phyloP scores from a whole-genome alignment of 1,140 invertebrate genomes.

The Heterodera carotae region DNA sequence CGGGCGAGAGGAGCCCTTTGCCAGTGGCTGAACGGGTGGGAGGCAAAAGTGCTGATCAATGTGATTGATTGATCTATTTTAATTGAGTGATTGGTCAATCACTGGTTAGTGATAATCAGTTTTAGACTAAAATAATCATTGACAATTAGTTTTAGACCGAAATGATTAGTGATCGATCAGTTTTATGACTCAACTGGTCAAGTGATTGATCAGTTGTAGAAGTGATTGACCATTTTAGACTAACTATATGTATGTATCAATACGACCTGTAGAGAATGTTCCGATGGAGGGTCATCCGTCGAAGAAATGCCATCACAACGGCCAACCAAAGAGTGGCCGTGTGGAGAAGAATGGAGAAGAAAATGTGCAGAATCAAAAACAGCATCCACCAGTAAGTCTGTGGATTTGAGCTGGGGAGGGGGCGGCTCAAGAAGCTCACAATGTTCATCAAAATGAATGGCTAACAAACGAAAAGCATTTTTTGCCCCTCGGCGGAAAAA shows the following conservation, averaged over 20 bases:
- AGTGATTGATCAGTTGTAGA: too few species aligned
- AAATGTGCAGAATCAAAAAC: constrained; percentile 59
- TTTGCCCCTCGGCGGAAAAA: too few species aligned
- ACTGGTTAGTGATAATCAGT: too few species aligned
- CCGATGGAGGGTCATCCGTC: constrained; percentile 57
- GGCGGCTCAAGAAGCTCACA: neutral
- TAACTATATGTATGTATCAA: neutral
- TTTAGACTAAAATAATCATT: too few species aligned
- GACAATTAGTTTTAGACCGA: too few species aligned
- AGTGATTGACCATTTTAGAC: too few species aligned
- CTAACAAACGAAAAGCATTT: too few species aligned
- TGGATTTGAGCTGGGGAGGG: constrained; percentile 34
- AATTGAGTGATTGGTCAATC: too few species aligned
- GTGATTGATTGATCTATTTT: neutral
- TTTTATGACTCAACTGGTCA: too few species aligned
- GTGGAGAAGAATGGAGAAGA: constrained; percentile 58
- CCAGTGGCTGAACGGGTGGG: constrained; percentile 48
- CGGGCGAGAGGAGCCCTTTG: constrained; percentile 49
- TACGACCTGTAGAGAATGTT: constrained; percentile 27
- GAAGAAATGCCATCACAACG: constrained; percentile 61
- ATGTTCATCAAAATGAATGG: too few species aligned
- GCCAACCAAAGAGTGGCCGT: constrained; percentile 63
- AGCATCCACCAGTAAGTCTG: constrained; percentile 56
- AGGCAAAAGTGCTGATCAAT: constrained; percentile 5
- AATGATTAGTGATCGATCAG: too few species aligned